Conservation (phyloP, 1,140 invertebrate species). For the Hyles vespertilio region DNA sequence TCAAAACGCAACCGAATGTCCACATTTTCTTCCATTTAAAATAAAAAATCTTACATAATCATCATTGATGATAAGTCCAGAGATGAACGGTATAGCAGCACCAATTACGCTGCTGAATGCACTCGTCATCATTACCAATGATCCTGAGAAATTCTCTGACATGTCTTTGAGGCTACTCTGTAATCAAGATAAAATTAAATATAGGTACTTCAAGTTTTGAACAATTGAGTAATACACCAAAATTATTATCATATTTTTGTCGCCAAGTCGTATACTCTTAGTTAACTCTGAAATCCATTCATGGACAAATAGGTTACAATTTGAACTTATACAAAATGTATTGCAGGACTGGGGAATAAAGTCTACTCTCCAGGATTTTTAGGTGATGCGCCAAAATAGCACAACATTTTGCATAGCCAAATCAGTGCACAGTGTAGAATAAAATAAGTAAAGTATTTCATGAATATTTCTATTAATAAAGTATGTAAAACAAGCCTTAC, state of each 20-base stretch:
- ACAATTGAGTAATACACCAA: background rate
- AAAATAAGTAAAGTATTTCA: background rate
- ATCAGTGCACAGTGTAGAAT: background rate
- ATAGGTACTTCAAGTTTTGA: background rate
- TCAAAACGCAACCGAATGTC: no score
- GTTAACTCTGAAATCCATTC: no score
- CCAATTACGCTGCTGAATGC: conserved; percentile 33
- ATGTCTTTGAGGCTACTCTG: conserved; percentile 50
- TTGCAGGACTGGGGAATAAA: no score
- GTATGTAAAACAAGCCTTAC: conserved; percentile 26
- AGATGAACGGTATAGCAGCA: conserved; percentile 31
- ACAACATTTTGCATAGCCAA: no score
- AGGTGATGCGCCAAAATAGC: no score
- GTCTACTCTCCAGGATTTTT: no score
- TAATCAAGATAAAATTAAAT: conserved; percentile 9
- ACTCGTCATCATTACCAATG: conserved; percentile 36
- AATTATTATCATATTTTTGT: no score
- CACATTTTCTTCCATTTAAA: no score
- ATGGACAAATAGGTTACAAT: no score
- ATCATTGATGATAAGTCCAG: conserved; percentile 36
- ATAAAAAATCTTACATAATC: conserved; percentile 24
- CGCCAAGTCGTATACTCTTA: no score
- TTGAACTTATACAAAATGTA: no score
- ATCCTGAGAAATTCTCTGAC: conserved; percentile 45
- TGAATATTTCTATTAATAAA: background rate